phyloP scores from a whole-genome alignment of 2,113 vertebrate species.

The Rhinogobius similis region DNA sequence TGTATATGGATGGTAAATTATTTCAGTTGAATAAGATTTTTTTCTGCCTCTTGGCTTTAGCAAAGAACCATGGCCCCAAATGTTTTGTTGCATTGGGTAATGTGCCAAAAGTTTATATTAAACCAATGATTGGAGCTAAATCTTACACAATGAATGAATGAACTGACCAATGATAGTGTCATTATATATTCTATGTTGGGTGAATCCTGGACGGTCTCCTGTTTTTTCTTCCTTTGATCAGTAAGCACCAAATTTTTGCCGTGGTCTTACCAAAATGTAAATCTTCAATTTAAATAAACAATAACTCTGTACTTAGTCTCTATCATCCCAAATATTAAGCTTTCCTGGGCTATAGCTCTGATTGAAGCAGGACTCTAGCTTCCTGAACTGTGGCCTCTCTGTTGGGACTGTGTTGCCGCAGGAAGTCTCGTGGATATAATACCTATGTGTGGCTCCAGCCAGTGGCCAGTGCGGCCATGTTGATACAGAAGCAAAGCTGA shows the following conservation, averaged over 20 bases:
- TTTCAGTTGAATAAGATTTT: not conserved
- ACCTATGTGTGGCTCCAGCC: slow-evolving; percentile 61
- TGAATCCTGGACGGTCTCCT: not conserved
- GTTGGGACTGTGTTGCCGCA: slow-evolving; percentile 50
- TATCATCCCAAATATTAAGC: not conserved
- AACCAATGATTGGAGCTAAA: not conserved
- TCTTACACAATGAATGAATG: not conserved
- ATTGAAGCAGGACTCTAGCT: slow-evolving; percentile 36
- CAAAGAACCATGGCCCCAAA: not conserved
- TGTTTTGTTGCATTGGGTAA: not conserved
- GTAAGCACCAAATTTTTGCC: not conserved
- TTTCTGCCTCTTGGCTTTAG: not conserved
- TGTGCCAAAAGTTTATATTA: not conserved
- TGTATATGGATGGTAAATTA: not conserved
- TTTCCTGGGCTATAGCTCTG: slow-evolving; percentile 11
- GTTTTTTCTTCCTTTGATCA: not conserved
- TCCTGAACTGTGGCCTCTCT: slow-evolving; percentile 64
- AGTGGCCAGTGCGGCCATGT: slow-evolving; percentile 70
- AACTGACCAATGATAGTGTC: not conserved
- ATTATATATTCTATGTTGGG: not conserved
- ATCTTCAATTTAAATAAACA: not conserved
- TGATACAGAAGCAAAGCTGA: slow-evolving; percentile 64
- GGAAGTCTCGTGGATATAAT: slow-evolving; percentile 70
- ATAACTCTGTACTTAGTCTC: not conserved
- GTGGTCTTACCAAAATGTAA: not conserved